Percentiles rank a stretch among this genome's conserved stretches.
These are phyloP conservation scores for Drosophila punjabiensis DNA, from an alignment of 1,140 invertebrate genomes.

Conservation along the genomic window DNA sequence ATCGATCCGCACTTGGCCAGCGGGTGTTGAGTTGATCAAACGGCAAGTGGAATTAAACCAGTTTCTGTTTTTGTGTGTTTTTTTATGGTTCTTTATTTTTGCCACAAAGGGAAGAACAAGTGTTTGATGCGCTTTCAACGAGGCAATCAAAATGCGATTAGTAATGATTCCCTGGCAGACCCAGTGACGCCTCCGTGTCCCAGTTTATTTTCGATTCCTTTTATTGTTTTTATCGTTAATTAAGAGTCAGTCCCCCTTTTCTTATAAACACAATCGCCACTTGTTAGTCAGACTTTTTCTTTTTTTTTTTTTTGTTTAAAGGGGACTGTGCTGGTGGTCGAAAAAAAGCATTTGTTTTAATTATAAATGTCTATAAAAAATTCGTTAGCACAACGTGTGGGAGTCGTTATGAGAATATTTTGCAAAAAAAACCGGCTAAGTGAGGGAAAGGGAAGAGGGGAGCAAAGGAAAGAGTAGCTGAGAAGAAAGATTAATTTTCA, in stretches of 20 bases:
- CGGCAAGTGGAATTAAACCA: conserved; percentile 50
- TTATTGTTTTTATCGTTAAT: conserved; percentile 32
- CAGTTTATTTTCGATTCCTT: conserved; percentile 28
- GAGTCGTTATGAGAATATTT: conserved; percentile 40
- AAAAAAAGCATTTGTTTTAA: conserved; percentile 47
- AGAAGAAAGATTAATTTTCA: conserved; percentile 1
- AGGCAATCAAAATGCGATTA: conserved; percentile 71
- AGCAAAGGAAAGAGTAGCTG: background rate
- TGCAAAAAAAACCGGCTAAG: conserved; percentile 28
- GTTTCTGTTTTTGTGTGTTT: conserved; percentile 30
- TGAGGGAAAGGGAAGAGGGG: background rate
- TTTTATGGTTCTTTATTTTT: conserved; percentile 16
- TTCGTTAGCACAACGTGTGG: conserved; percentile 22
- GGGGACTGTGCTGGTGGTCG: conserved; percentile 2
- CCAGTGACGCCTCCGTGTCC: conserved; percentile 23
- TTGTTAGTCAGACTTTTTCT: conserved; percentile 26
- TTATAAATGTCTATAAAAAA: conserved; percentile 50
- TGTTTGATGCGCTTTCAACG: conserved; percentile 56
- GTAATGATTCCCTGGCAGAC: conserved; percentile 23
- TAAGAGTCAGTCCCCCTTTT: conserved; percentile 28
- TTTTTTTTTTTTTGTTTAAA: conserved; percentile 8
- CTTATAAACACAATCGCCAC: conserved; percentile 27
- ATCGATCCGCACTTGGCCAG: conserved; percentile 40
- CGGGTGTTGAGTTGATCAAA: conserved; percentile 44
- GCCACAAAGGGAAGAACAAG: conserved; percentile 21